Evolutionary conservation across 2,888 invertebrate species (phyloP).

Genomic region (Anaspis maculata): DNA sequence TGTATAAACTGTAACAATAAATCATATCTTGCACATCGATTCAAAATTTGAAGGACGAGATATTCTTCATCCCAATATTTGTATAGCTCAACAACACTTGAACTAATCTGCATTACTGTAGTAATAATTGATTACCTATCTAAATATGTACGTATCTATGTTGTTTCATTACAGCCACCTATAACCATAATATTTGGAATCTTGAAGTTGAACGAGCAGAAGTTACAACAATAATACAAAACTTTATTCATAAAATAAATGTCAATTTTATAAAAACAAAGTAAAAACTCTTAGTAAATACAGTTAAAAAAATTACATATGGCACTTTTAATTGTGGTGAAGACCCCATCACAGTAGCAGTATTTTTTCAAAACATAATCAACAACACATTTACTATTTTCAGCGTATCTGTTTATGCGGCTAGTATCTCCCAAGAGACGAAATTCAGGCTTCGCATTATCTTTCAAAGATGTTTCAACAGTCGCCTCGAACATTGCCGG

Average conservation of each 20-base stretch:
- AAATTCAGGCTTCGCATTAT: slow-evolving; percentile 29
- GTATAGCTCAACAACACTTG: too few species aligned
- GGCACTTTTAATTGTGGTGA: slow-evolving; percentile 14
- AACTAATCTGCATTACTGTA: too few species aligned
- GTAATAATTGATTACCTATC: too few species aligned
- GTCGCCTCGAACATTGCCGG: slow-evolving; percentile 64
- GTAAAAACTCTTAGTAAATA: slow-evolving; percentile 2
- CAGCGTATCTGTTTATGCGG: slow-evolving; percentile 46
- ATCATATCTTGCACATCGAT: too few species aligned
- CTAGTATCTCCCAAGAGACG: slow-evolving; percentile 54
- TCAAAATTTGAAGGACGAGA: too few species aligned
- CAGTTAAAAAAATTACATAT: slow-evolving; percentile 12
- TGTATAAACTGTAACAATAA: too few species aligned
- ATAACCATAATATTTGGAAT: too few species aligned
- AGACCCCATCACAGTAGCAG: slow-evolving; percentile 43
- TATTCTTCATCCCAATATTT: too few species aligned
- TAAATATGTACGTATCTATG: too few species aligned
- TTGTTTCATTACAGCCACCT: too few species aligned
- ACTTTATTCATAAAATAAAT: background rate
- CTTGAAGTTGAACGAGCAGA: too few species aligned
- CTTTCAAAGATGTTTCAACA: slow-evolving; percentile 36
- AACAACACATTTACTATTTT: slow-evolving; percentile 45
- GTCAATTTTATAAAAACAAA: slow-evolving; percentile 1
- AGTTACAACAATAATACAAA: too few species aligned
- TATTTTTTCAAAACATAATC: slow-evolving; percentile 47